Evolutionary conservation across 2,888 invertebrate genomes (phyloP).

Genomic region (Dryomyza anilis): DNA sequence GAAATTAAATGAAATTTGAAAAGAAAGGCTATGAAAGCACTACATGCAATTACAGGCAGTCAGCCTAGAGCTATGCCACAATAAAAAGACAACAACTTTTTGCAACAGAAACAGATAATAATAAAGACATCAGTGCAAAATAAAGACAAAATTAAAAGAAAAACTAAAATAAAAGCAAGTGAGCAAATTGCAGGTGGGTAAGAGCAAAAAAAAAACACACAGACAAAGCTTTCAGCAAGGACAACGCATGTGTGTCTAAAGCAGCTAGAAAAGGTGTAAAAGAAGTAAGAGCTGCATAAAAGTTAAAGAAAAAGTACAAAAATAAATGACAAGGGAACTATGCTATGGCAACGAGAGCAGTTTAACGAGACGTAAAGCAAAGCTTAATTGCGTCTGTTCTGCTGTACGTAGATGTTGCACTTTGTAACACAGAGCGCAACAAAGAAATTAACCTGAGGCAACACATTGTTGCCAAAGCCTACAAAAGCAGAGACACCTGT

Average conservation of each 20-base stretch:
- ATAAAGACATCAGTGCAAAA: constrained; percentile 1
- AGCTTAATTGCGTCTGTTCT: neutral
- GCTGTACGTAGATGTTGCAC: neutral
- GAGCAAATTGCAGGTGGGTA: neutral
- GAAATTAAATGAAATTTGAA: constrained; percentile 24
- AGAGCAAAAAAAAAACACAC: neutral
- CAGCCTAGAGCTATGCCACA: constrained; percentile 16
- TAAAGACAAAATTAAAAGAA: neutral
- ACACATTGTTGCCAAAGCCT: no score
- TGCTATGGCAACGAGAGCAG: neutral
- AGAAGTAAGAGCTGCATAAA: neutral
- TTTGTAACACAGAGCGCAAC: no score
- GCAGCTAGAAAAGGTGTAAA: neutral
- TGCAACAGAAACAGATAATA: neutral
- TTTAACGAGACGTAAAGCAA: neutral
- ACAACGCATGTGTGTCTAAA: neutral
- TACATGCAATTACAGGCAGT: constrained; percentile 18
- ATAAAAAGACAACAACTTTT: constrained; percentile 5
- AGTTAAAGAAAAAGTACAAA: no score
- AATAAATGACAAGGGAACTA: no score
- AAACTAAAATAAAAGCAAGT: neutral
- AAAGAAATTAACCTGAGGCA: neutral
- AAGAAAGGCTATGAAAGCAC: constrained; percentile 15
- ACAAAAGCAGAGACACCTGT: no score
- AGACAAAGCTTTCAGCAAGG: neutral